Conservation (phyloP, 2,797 vertebrate genomes). For the Clarias fuscus region DNA sequence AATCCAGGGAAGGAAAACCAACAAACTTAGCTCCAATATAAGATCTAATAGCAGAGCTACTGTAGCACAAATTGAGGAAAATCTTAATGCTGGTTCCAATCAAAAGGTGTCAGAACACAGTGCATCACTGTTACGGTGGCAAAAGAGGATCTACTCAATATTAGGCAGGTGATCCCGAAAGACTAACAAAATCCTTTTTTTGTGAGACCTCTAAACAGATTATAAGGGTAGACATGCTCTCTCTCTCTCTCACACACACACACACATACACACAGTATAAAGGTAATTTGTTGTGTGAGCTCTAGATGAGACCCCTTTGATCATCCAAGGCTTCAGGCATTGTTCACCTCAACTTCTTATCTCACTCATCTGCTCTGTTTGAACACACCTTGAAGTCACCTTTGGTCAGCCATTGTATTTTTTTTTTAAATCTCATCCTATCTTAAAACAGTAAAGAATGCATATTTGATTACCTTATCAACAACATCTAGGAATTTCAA, state of each 20-base stretch:
- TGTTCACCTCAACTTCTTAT: conserved; percentile 8
- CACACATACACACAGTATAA: background rate
- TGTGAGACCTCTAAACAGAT: background rate
- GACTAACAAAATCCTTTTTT: background rate
- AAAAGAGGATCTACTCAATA: no score
- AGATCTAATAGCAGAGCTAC: no score
- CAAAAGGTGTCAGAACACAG: no score
- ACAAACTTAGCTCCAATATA: no score
- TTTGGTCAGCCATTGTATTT: background rate
- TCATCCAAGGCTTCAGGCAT: background rate
- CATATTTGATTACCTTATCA: background rate
- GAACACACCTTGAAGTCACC: background rate
- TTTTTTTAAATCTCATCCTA: background rate
- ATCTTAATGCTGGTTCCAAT: no score
- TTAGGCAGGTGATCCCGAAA: no score
- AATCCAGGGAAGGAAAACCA: no score
- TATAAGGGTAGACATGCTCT: background rate
- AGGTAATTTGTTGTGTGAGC: background rate
- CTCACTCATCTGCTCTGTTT: background rate
- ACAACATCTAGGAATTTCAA: background rate
- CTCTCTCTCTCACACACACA: background rate
- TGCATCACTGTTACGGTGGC: no score
- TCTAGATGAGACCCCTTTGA: background rate
- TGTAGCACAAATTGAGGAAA: no score
- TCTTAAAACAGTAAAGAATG: background rate